phyloP scores from a whole-genome alignment of 2,888 invertebrate genomes.

The Ceratothoa steindachneri region DNA sequence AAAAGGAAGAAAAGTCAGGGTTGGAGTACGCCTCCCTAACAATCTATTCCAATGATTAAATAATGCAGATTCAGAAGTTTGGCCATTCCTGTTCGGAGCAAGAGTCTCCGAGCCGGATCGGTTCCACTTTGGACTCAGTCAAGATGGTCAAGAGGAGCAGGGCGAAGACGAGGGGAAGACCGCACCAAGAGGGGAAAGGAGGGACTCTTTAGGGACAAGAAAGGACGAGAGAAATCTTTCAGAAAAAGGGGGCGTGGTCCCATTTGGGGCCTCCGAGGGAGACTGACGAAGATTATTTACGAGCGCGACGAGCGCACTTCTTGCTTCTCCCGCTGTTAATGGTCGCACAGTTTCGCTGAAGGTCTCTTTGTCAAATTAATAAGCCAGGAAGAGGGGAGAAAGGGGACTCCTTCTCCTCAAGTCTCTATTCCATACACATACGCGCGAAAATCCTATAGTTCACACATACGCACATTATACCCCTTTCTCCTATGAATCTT shows the following conservation, averaged over 20 bases:
- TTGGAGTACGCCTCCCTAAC: background rate
- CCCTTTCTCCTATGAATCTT: too few relatives aligned
- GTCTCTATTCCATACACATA: too few relatives aligned
- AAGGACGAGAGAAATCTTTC: background rate
- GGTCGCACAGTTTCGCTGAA: background rate
- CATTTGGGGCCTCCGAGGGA: background rate
- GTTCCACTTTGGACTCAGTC: background rate
- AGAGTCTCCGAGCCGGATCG: background rate
- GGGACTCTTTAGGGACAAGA: background rate
- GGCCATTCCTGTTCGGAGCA: background rate
- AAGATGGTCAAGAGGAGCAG: background rate
- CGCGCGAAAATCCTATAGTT: too few relatives aligned
- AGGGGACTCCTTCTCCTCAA: background rate
- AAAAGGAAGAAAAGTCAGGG: too few relatives aligned
- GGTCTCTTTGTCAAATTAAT: background rate
- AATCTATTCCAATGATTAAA: conserved; percentile 9
- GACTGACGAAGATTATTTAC: background rate
- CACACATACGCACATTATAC: too few relatives aligned
- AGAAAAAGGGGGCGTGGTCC: background rate
- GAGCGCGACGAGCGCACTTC: background rate
- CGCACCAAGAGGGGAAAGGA: background rate
- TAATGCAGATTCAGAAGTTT: conserved; percentile 12
- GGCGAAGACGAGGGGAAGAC: background rate
- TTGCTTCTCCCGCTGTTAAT: background rate
- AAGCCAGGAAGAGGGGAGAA: background rate